A percentile compares a stretch with the other conserved stretches of the same genome.
Evolutionary conservation across 2,113 vertebrate species (phyloP).

Genomic region (Nothoprocta pentlandii): DNA sequence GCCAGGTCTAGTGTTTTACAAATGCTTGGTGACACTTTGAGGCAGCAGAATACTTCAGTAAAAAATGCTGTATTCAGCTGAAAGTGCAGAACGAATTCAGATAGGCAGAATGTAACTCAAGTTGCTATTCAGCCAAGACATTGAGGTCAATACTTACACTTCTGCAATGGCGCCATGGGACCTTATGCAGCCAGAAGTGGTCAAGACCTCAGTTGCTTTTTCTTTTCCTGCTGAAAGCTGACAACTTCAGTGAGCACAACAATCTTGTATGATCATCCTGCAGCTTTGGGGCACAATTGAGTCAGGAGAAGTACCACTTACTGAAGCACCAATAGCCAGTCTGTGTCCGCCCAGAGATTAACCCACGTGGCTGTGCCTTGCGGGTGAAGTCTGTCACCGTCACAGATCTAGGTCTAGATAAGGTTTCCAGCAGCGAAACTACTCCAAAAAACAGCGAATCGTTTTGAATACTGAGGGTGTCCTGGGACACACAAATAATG

Average conservation of each 20-base stretch:
- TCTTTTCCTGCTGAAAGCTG: background rate
- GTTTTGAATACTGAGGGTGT: background rate
- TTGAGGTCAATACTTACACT: background rate
- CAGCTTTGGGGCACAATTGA: background rate
- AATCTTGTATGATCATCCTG: background rate
- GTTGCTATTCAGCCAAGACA: background rate
- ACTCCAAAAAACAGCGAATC: constrained; percentile 2
- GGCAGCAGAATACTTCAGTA: background rate
- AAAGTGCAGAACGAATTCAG: background rate
- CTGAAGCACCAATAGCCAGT: background rate
- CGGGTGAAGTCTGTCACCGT: background rate
- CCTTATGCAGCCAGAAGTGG: background rate
- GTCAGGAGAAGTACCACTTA: background rate
- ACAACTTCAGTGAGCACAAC: background rate
- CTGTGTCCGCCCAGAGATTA: background rate
- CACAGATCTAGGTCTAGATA: background rate
- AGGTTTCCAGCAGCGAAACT: background rate
- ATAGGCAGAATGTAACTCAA: background rate
- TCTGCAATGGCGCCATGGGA: background rate
- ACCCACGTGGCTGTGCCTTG: background rate
- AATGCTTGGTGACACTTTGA: background rate
- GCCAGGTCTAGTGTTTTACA: background rate
- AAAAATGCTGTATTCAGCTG: background rate
- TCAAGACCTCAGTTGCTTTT: background rate
- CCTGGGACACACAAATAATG: background rate